Base-by-base conservation (phyloP, 2,888 invertebrate species). In the Gnatocerus cornutus region DNA sequence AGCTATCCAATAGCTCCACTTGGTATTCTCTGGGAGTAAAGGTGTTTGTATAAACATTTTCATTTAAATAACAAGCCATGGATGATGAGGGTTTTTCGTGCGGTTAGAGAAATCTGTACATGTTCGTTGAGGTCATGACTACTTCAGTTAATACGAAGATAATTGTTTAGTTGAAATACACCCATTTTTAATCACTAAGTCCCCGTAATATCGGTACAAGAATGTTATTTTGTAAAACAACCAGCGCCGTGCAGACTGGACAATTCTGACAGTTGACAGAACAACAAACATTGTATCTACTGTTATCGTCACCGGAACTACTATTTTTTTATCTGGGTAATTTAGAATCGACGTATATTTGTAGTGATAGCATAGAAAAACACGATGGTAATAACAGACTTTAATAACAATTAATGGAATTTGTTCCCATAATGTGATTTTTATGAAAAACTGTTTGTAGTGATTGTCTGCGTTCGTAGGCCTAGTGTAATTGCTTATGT, bases 11-110 rank as follows among this genome's bases (percentile, higher is more conserved):
- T 62, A 96, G 85, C 85, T 95, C 95, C 68, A 94, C 93, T 87
- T 93, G 93, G 83, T 92, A 93, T 83, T 94, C 92, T 73, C 91
- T 86, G 4, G 93, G 93, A 62, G 93, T 94, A 81, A 94, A 94
- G 27, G 91, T 91, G 78, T 93, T 91, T 48, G 91, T 91, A 80
- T 92, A 91, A 69, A 94, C 88, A 84, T 90, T 91, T 81, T 91
- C 91, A 77, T 86, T 87, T 72, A 86, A 84, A 81, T 86, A 85
- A 83, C 86, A 86, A 78, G 87, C 87, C 88, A 88, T 88, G 81
- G 27, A 68, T 37, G 39, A 41, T 12, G 6, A 33, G 7, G 37
- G 6, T 37, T 37, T 37, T 7, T 7, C 1, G 1, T 37, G 6
- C n/a, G 2, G 37, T 37, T 37, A 21, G 21, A 21, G 4, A 3